Base-by-base conservation (phyloP, 1,140 invertebrate genomes). In the Cephus cinctus region DNA sequence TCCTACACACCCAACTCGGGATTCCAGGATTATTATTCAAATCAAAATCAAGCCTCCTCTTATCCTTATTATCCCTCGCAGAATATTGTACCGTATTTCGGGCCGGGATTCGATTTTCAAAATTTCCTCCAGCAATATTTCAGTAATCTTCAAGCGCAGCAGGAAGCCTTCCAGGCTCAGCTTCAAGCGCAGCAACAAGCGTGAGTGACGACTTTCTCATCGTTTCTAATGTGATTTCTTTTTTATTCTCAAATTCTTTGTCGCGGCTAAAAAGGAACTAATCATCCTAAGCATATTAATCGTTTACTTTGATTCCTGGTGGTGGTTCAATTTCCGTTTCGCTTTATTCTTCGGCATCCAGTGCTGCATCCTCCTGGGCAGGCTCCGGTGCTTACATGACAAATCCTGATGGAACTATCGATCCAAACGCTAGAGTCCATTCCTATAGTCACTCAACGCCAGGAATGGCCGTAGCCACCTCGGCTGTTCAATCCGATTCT, bases 111-210 rank as follows among this genome's bases (percentile, higher is more conserved):
- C 4, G 47, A 46, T 31, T 30, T 59, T 18, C 61, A 62, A 20
- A 8, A n/a, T 8, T 18, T 45, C 35, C 55, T 59, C 34, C 38
- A 59, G 19, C 48, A 58, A 0, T 42, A 63, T 18, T 52, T 68
- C 30, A 41, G 48, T 8, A 32, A 14, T 14, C 35, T 63, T 12
- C 35, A 63, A 9, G 35, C 54, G 31, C 46, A 58, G 20, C 52
- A 59, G 18, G 3, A 23, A 1, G 46, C 50, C 3, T 41, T 65
- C 12, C 59, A 65, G 9, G 43, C 47, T 5, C 57, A 59, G 9
- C 54, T 69, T 11, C 43, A 51, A 4, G 47, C 45, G 0, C 65
- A 66, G 14, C 56, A 66, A 19, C 51, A 65, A 39, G 43, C 58
- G 68, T 71, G 45, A 62, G 68, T 61, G n/a, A 11, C 1, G 11